These are phyloP conservation scores for Euphydryas editha DNA, from an alignment of 2,888 invertebrate species.

Conservation along the genomic window DNA sequence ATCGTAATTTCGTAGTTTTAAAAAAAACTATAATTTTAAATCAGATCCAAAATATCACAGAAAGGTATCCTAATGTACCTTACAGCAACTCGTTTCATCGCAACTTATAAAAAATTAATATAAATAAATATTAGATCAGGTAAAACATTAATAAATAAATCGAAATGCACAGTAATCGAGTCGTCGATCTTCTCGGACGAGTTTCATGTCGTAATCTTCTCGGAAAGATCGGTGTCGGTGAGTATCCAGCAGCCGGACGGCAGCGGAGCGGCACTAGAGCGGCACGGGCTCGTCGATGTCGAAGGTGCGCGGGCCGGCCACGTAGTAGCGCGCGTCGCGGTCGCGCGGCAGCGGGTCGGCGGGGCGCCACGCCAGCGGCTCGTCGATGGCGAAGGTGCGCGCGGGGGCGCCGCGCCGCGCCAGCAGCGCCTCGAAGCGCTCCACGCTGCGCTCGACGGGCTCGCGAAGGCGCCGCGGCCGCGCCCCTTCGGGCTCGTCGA, in stretches of 20 bases:
- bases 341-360: slow-evolving; percentile 40
- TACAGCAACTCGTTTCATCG: no score
- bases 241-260: no score
- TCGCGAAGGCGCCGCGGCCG: slow-evolving; percentile 56
- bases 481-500: slow-evolving; percentile 85
- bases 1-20: background rate
- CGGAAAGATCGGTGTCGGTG: no score
- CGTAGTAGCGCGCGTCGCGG: slow-evolving; percentile 53
- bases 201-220: no score
- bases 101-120: background rate
- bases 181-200: background rate
- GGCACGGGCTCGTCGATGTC: slow-evolving; percentile 83
- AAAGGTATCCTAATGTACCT: background rate
- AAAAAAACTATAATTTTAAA: background rate
- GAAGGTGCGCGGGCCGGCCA: slow-evolving; percentile 80
- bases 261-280: slow-evolving; percentile 41
- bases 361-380: slow-evolving; percentile 57
- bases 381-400: slow-evolving; percentile 79
- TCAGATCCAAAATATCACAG: slow-evolving; percentile 7
- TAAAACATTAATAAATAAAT: background rate
- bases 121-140: background rate
- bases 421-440: slow-evolving; percentile 68
- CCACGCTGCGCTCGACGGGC: slow-evolving; percentile 78
- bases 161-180: background rate
- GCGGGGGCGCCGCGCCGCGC: slow-evolving; percentile 43